These are phyloP conservation scores for Heterochromis multidens DNA, from an alignment of 2,113 vertebrate genomes.

Conservation along the genomic window DNA sequence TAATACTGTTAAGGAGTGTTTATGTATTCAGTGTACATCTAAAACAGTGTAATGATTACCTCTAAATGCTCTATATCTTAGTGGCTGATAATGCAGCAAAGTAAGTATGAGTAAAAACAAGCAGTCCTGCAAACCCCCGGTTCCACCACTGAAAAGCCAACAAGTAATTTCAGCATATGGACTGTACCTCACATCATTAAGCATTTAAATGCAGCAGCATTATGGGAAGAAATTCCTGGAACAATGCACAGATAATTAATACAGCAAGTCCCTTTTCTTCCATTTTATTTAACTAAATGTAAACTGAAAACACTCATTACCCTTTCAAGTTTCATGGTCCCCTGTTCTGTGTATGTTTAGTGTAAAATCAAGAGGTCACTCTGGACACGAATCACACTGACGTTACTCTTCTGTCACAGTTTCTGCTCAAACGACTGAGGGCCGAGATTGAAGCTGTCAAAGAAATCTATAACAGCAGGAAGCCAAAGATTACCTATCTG, in stretches of 20 bases:
- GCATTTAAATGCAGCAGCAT: background rate
- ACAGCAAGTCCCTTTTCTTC: background rate
- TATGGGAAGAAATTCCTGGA: background rate
- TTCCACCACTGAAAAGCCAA: background rate
- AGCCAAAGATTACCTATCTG: background rate
- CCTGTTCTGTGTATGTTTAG: background rate
- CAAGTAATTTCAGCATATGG: background rate
- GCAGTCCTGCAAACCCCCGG: background rate
- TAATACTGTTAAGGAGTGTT: background rate
- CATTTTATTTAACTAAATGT: background rate
- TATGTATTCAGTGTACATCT: background rate
- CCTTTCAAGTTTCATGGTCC: background rate
- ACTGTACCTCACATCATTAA: background rate
- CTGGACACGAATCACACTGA: background rate
- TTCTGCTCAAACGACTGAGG: background rate
- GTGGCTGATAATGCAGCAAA: background rate
- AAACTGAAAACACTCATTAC: background rate
- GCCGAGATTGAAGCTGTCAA: background rate
- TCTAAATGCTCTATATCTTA: background rate
- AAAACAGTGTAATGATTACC: background rate
- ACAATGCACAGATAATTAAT: background rate
- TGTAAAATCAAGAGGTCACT: background rate
- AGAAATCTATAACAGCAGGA: background rate
- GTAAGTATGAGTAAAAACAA: background rate
- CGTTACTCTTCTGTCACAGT: background rate